These are phyloP conservation scores for Platalea minor DNA, from an alignment of 2,797 vertebrate species.

Conservation along the genomic window DNA sequence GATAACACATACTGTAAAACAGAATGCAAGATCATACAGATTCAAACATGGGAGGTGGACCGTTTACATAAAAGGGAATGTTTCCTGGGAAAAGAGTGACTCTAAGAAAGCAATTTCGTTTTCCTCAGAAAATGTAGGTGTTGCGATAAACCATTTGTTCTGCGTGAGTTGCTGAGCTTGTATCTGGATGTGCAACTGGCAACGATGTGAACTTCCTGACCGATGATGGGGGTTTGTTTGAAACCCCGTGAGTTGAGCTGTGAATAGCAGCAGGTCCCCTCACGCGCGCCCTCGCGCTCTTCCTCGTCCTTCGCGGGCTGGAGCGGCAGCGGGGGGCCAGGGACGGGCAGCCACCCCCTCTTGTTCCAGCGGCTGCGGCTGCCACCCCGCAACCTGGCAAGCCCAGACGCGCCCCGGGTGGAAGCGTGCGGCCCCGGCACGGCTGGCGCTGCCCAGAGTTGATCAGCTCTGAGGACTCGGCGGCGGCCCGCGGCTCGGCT, in stretches of 20 bases:
- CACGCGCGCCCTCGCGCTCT: accelerated
- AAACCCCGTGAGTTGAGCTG: not conserved
- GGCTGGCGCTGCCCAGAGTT: accelerated
- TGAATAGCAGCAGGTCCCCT: not conserved
- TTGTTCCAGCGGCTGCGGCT: accelerated
- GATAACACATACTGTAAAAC: accelerated
- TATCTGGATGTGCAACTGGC: not conserved
- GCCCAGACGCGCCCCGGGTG: not conserved
- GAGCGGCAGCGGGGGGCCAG: not conserved
- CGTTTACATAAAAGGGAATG: too few species aligned
- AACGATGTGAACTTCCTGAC: too few species aligned
- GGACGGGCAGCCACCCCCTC: accelerated
- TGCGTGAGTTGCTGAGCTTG: too few species aligned
- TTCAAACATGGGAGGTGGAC: not conserved
- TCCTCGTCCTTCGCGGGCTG: accelerated
- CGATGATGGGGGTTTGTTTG: too few species aligned
- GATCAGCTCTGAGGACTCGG: accelerated
- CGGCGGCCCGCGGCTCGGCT: too few species aligned
- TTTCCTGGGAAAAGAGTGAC: not conserved
- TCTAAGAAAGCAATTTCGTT: not conserved
- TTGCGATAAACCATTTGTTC: not conserved
- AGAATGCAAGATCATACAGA: too few species aligned
- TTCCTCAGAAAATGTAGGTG: not conserved
- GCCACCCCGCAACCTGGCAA: not conserved
- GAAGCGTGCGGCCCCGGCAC: not conserved